phyloP scores from a whole-genome alignment of 2,797 vertebrate genomes.

The Sebastes steindachneri region DNA sequence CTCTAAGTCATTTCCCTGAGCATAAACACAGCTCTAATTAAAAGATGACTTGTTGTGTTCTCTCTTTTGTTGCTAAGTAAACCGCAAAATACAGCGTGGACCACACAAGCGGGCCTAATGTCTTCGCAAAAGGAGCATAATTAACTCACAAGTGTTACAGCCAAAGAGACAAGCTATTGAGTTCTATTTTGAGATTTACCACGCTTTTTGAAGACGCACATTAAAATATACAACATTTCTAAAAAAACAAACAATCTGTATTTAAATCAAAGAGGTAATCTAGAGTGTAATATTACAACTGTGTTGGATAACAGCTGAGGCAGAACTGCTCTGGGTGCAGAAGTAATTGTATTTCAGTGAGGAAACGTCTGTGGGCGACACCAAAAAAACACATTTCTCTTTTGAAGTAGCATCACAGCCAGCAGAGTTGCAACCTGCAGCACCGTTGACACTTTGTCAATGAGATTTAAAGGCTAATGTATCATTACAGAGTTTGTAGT shows the following conservation, averaged over 20 bases:
- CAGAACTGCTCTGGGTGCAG: neutral
- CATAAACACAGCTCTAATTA: conserved; percentile 76
- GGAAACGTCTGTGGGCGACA: neutral
- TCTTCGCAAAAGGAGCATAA: conserved; percentile 58
- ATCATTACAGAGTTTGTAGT: neutral
- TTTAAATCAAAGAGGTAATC: conserved; percentile 13
- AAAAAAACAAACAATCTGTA: neutral
- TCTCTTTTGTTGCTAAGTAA: conserved; percentile 72
- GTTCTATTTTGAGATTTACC: conserved; percentile 52
- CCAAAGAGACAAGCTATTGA: conserved; percentile 28
- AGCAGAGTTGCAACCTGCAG: neutral
- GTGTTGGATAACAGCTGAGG: neutral
- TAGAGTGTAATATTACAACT: neutral
- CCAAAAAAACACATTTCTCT: neutral
- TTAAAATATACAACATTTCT: conserved; percentile 13
- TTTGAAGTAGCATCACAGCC: neutral
- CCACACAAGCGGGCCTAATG: conserved; percentile 73
- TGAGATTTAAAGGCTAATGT: neutral
- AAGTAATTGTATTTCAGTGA: neutral
- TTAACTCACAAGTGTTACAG: conserved; percentile 55
- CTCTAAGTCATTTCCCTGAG: conserved; percentile 67
- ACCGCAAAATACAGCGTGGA: conserved; percentile 67
- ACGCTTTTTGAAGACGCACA: conserved; percentile 7
- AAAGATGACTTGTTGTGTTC: conserved; percentile 73
- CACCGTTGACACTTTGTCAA: neutral